Base-by-base conservation (phyloP, 2,797 vertebrate genomes). In the Galagoides demidoff region DNA sequence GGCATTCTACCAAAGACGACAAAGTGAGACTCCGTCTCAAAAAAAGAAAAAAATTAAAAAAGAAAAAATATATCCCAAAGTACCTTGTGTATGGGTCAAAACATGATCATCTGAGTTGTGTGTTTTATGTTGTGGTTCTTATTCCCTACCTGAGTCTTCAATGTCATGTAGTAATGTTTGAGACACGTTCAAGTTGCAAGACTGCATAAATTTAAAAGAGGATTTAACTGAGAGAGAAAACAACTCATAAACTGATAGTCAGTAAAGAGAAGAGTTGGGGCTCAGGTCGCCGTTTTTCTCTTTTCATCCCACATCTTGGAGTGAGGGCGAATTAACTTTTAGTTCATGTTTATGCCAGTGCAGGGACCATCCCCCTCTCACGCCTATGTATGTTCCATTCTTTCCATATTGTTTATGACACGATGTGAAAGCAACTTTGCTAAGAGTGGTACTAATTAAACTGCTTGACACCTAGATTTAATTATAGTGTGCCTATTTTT, bases 311-410 rank as follows among this genome's bases (percentile, higher is more conserved):
- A 16, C 12, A 64, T 59, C 17, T 31, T 59, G 2, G 22, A 66
- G 8, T 0, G 29, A 89, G 10, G 16, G 10, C 73, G n/a, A 79
- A 74, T 6, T 23, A 3, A 77, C 1, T 11, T 37, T 9, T 1
- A 19, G 1, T 39, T 55, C 45, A 7, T 57, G 17, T 79, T 52
- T 11, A 27, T 55, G 85, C 2, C 22, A n/a, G 25, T 61, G 10
- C 2, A 79, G 8, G 5, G 3, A 9, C 1, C 11, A 20, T 1
- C 2, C 1, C 13, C 23, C 9, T 45, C 1, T 0, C 16, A 11
- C 25, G 6, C 57, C 49, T 16, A 52, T 52, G 49, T 52, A 52
- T 37, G 11, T 27, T 49, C 14, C n/a, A 25, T 77, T 13, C 1
- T 22, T 37, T 14, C 13, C 4, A 57, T 55, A 78, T 57, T 78